Evolutionary conservation across 2,888 invertebrate species (phyloP).

Genomic region (Macaria notata): DNA sequence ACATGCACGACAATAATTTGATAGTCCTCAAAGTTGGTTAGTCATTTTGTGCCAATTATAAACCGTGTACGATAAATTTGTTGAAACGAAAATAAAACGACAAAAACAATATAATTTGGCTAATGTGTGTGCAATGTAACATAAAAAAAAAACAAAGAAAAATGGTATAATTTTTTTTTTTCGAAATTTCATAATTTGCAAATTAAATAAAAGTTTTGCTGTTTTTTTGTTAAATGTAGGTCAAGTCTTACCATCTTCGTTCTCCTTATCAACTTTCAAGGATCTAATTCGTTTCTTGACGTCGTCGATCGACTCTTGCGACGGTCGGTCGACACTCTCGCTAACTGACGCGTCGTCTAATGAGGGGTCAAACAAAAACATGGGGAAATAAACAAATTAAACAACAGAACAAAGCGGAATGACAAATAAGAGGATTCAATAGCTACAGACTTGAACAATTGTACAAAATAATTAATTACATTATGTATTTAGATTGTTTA

Average conservation of each 20-base stretch:
- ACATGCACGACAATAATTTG: constrained; percentile 48
- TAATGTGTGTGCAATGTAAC: constrained; percentile 37
- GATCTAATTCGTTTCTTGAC: constrained; percentile 74
- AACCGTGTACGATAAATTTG: background rate
- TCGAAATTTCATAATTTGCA: no score
- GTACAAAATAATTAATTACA: no score
- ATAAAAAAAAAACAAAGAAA: constrained; percentile 23
- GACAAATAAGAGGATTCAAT: constrained; percentile 5
- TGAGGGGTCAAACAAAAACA: constrained; percentile 32
- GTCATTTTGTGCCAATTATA: constrained; percentile 13
- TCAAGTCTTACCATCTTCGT: constrained; percentile 72
- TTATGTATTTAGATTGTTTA: no score
- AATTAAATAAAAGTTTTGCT: no score
- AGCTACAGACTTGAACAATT: no score
- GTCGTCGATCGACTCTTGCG: constrained; percentile 71
- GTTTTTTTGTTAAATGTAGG: no score
- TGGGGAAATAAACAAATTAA: constrained; percentile 35
- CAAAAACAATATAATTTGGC: constrained; percentile 45
- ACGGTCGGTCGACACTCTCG: constrained; percentile 56
- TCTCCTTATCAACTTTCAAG: constrained; percentile 74
- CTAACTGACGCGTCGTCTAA: constrained; percentile 59
- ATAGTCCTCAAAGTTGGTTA: constrained; percentile 74
- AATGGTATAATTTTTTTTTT: constrained; percentile 1
- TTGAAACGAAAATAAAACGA: constrained; percentile 4
- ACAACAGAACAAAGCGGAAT: constrained; percentile 27